Evolutionary conservation across 1,140 invertebrate genomes (phyloP).

Genomic region (Goniozus legneri): DNA sequence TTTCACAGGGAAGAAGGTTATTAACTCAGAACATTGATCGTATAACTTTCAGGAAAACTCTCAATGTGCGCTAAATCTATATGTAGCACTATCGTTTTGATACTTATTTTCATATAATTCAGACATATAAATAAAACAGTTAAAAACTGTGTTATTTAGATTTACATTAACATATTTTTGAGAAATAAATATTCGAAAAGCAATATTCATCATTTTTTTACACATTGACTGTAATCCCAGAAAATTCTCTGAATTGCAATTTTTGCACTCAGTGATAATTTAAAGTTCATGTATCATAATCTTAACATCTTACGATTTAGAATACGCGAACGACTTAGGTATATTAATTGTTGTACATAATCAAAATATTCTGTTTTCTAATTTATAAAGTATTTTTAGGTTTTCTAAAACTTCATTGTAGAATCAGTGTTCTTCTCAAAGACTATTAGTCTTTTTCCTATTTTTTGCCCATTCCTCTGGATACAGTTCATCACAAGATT

Average conservation of each 20-base stretch:
- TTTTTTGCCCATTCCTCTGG: conserved; percentile 7
- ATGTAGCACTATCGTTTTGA: too few species aligned
- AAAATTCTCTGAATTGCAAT: conserved; percentile 16
- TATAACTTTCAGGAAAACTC: too few species aligned
- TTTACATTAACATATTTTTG: too few species aligned
- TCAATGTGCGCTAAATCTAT: too few species aligned
- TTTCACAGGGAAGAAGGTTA: too few species aligned
- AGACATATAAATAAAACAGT: too few species aligned
- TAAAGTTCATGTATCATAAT: conserved; percentile 30
- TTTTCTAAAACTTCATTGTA: conserved; percentile 27
- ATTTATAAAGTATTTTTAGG: conserved; percentile 44
- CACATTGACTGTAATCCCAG: conserved; percentile 9
- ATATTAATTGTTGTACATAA: conserved; percentile 50
- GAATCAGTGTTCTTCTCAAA: conserved; percentile 28
- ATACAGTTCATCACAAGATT: conserved; percentile 38
- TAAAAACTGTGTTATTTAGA: too few species aligned
- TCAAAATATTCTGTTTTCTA: conserved; percentile 52
- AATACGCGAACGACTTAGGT: conserved; percentile 48
- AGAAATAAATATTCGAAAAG: too few species aligned
- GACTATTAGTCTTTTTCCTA: conserved; percentile 29
- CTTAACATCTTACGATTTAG: conserved; percentile 42
- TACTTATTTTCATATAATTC: too few species aligned
- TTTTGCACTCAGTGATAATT: conserved; percentile 23
- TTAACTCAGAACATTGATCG: too few species aligned
- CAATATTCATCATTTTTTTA: too few species aligned